These are phyloP conservation scores for Crypturellus tataupa DNA, from an alignment of 2,797 vertebrate genomes.

Conservation along the genomic window DNA sequence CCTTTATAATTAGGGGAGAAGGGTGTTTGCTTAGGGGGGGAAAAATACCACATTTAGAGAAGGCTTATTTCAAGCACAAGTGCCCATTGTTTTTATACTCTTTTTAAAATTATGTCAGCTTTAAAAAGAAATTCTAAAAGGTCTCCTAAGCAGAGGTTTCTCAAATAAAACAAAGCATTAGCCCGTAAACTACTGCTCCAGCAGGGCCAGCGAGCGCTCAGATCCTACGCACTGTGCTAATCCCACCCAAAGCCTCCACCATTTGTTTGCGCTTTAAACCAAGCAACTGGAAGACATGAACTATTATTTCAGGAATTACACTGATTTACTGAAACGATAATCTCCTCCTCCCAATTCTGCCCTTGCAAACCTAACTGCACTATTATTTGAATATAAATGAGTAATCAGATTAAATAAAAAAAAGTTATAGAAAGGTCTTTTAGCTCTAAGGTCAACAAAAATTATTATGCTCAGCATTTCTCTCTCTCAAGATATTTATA, in stretches of 20 bases:
- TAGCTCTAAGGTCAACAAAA: constrained; percentile 41
- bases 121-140: neutral
- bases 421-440: neutral
- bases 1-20: constrained; percentile 39
- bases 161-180: constrained; percentile 38
- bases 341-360: neutral
- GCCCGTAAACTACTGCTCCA: constrained; percentile 25
- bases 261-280: constrained; percentile 2
- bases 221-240: neutral
- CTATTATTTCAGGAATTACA: neutral
- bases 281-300: neutral
- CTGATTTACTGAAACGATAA: neutral
- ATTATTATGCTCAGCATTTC: constrained; percentile 25
- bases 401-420: neutral
- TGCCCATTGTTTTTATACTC: constrained; percentile 6
- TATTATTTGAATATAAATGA: neutral
- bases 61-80: constrained; percentile 33
- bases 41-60: constrained; percentile 21
- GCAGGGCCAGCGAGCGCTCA: neutral
- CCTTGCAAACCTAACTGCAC: neutral
- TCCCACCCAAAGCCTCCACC: neutral
- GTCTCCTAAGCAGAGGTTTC: constrained; percentile 16
- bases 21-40: neutral
- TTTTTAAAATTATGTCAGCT: constrained; percentile 21
- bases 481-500: constrained; percentile 37